These are phyloP conservation scores for Myotis lucifugus DNA, from an alignment of 2,113 vertebrate species.

Conservation along the genomic window DNA sequence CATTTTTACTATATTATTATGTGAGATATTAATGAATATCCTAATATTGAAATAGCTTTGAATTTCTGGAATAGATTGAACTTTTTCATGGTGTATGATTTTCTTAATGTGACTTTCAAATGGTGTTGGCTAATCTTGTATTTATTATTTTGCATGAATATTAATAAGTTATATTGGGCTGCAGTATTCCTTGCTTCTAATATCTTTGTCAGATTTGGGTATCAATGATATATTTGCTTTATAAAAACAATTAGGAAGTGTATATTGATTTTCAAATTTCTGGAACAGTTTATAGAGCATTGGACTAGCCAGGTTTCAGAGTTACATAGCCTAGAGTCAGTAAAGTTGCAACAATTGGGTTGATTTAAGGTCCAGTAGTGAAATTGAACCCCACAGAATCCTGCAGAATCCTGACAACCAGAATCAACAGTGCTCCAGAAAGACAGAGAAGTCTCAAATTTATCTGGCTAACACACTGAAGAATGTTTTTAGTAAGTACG, in stretches of 20 bases:
- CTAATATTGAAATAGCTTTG: neutral
- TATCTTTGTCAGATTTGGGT: neutral
- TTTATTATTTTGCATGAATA: neutral
- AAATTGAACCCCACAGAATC: neutral
- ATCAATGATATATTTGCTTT: neutral
- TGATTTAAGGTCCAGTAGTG: neutral
- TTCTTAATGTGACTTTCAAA: neutral
- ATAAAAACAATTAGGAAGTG: neutral
- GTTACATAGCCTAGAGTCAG: neutral
- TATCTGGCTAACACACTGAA: neutral
- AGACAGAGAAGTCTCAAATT: neutral
- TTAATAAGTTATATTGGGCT: neutral
- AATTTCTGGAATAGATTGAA: neutral
- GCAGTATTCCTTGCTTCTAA: neutral
- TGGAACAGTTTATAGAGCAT: neutral
- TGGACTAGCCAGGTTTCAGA: neutral
- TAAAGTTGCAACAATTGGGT: neutral
- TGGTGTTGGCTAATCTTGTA: neutral
- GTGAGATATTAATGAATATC: neutral
- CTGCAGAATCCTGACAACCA: neutral
- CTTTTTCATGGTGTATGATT: neutral
- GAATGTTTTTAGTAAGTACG: neutral
- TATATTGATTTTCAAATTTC: neutral
- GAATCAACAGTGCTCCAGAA: neutral
- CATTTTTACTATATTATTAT: neutral